Base-by-base conservation (phyloP, 2,113 vertebrate genomes). In the Cavia aperea region DNA sequence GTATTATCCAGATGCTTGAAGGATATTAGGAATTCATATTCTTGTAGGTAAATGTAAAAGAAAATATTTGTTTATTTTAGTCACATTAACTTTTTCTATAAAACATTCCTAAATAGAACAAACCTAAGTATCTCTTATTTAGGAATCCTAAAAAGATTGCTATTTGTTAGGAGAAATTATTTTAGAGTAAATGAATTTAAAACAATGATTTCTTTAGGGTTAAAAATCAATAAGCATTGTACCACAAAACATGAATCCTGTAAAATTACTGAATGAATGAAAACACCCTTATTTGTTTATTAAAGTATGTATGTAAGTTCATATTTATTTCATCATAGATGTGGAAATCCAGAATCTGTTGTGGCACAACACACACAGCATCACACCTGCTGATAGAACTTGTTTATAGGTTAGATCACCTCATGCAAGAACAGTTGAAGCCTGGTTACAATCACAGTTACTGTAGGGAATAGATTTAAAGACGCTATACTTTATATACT, bases 401-500 rank as follows among this genome's bases (percentile, higher is more conserved):
- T 36, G 11, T 15, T 39, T 23, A 66, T 46, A 49, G 21, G 4
- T 9, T 81, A 12, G 21, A n/a, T 16, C 4, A 19, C 24, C 2
- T 75, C 11, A 39, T 6, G 31, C 19, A n/a, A 75, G 39, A 24
- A 15, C 8, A 7, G 73, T 29, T 29, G 56, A 29, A 75, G 56
- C 62, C 4, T 62, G 13, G 5, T 39, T 51, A 46, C 4, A 10
- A 39, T 21, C 23, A 54, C 4, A 11, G 10, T 62, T 60, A 3
- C 1, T 0, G 1, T 18, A 56, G 5, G 3, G 0, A 12, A 4
- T n/a, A 39, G 39, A 26, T 82, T 21, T 65, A n/a, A 29, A 23
- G 16, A 58, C 33, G 54, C 31, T 15, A 31, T 81, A 51, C 0
- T 29, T 4, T 54, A 54, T 54, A 54, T 54, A 9, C 51, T 54